Percentiles rank a stretch among this genome's conserved stretches.
Conservation (phyloP, 2,797 vertebrate species). For the Sebastes trivittatus region DNA sequence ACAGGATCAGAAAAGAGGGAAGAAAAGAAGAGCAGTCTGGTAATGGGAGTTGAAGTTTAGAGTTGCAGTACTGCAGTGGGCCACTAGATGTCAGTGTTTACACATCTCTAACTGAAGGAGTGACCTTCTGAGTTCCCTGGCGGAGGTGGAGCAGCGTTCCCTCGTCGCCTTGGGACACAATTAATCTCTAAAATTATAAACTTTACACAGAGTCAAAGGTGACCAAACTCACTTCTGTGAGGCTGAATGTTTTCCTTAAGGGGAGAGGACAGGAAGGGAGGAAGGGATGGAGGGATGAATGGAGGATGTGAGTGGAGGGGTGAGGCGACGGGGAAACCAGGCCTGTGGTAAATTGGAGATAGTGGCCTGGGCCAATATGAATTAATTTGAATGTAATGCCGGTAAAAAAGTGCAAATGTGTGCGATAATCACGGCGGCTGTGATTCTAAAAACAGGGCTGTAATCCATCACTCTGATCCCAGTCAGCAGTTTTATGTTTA, state of each 20-base stretch:
- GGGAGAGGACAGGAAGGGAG: neutral
- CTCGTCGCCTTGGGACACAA: neutral
- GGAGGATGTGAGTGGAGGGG: neutral
- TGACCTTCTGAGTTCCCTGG: neutral
- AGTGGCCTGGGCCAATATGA: neutral
- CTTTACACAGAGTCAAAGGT: conserved; percentile 25
- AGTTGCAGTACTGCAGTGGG: neutral
- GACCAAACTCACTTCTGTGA: neutral
- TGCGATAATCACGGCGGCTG: neutral
- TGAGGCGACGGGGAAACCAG: conserved; percentile 4
- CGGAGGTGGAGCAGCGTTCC: conserved; percentile 38
- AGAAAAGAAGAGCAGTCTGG: conserved; percentile 18
- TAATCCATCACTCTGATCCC: conserved; percentile 27
- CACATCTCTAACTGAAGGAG: neutral
- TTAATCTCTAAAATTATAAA: conserved; percentile 21
- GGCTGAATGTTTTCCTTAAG: neutral
- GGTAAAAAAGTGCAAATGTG: conserved; percentile 20
- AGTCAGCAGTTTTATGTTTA: conserved; percentile 22
- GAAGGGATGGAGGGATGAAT: neutral
- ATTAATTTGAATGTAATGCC: conserved; percentile 17
- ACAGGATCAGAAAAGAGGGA: conserved; percentile 42
- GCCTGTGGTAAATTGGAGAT: neutral
- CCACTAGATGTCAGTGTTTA: conserved; percentile 62
- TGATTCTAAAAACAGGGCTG: conserved; percentile 8
- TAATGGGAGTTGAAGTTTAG: neutral